Base-by-base conservation (phyloP, 2,888 invertebrate species). In the Agrotis ipsilon region DNA sequence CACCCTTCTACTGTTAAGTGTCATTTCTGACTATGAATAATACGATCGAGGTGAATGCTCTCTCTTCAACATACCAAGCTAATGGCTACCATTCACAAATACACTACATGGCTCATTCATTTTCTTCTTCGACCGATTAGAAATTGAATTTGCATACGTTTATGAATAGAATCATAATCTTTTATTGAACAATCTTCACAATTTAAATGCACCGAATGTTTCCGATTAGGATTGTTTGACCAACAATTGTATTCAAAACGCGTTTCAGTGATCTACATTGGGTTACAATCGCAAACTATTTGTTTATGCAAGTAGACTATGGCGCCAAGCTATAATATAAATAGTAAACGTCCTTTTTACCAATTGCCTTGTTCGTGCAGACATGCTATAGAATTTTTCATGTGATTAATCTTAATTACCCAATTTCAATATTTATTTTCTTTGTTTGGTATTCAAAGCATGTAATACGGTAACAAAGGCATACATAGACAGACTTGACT, bases 361-460 rank as follows among this genome's bases (percentile, higher is more conserved):
- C n/a, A 61, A 68, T 54, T 62, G 27, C 45, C 64, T 24, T 67
- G 32, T n/a, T 59, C 32, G 46, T 63, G 55, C 61, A 49, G 52
- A 55, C 78, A 46, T 19, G 21, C 27, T 48, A 75, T 74, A 48
- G 46, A 73, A 62, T 62, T 68, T 78, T 79, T 80, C 68, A 80
- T 83, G 69, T 69, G 76, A 83, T 70, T 69, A 79, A 65, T 82
- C 80, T 79, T 68, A 83, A 80, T 80, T 83, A 83, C 59, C 77
- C 66, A 75, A 80, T 75, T 83, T 80, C 64, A 80, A 83, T 83
- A 83, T 80, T 83, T 68, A 80, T 81, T 80, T 80, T 62, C 66
- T 65, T 83, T 83, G 84, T 80, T 79, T 83, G 70, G 62, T 70
- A 75, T 80, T 80, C 83, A 52, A 82, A 62, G 75, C 83, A 82